Conservation (phyloP, 2,888 invertebrate genomes). For the Maniola hyperantus region DNA sequence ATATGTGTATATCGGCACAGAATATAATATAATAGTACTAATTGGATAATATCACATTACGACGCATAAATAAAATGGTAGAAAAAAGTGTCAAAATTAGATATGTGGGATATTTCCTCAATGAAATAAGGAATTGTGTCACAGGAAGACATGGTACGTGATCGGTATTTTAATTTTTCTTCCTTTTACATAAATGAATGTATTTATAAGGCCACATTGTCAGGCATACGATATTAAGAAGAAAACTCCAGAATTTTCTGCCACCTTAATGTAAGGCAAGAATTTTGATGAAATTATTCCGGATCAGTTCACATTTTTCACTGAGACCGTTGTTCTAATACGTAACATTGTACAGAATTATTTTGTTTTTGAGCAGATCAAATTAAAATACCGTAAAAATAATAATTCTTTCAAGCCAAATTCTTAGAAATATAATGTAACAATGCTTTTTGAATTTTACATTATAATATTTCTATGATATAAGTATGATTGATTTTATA, state of each 20-base stretch:
- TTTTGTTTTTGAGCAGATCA: not conserved
- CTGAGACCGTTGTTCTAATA: not conserved
- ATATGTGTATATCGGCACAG: too few species aligned
- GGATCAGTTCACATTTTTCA: not conserved
- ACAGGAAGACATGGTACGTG: not conserved
- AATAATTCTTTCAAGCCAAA: not conserved
- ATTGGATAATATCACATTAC: too few species aligned
- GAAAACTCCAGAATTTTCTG: not conserved
- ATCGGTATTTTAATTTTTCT: not conserved
- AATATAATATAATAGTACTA: too few species aligned
- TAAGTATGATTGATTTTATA: too few species aligned
- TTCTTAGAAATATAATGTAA: too few species aligned
- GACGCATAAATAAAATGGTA: too few species aligned
- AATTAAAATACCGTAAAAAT: conserved; percentile 1
- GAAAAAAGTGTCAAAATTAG: not conserved
- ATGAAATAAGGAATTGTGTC: not conserved
- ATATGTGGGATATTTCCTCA: not conserved
- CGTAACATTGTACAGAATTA: not conserved
- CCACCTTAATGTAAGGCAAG: conserved; percentile 4
- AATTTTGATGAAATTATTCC: conserved; percentile 7
- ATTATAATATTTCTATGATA: not conserved
- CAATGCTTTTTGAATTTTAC: not conserved
- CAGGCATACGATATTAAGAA: not conserved
- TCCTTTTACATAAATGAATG: not conserved
- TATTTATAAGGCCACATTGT: not conserved